A percentile compares a stretch with the other conserved stretches of the same genome.
Evolutionary conservation across 2,113 vertebrate genomes (phyloP).

Genomic region (Numida meleagris): DNA sequence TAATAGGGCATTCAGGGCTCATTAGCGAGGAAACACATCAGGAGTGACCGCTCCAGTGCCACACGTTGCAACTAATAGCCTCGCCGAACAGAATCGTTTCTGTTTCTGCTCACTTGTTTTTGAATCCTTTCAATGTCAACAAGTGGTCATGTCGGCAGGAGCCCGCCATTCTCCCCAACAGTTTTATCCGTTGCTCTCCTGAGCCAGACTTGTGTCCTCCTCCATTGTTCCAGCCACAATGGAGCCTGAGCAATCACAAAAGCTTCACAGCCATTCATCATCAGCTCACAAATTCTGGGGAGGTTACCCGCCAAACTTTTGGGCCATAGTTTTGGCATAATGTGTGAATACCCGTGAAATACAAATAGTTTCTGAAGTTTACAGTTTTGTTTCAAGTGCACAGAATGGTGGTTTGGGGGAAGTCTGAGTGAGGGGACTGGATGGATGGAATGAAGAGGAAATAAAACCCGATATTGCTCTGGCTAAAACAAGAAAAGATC

Average conservation of each 20-base stretch:
- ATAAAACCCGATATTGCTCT: background rate
- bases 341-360: conserved; percentile 55
- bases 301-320: conserved; percentile 79
- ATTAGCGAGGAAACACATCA: conserved; percentile 84
- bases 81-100: conserved; percentile 83
- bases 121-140: conserved; percentile 86
- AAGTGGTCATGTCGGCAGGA: conserved; percentile 85
- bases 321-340: conserved; percentile 50
- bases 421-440: background rate
- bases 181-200: conserved; percentile 96
- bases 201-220: conserved; percentile 88
- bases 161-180: conserved; percentile 81
- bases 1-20: conserved; percentile 90
- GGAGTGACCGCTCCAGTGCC: conserved; percentile 85
- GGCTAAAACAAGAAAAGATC: conserved; percentile 9
- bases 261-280: conserved; percentile 97
- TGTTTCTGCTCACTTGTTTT: conserved; percentile 93
- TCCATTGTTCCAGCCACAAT: conserved; percentile 90
- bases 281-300: conserved; percentile 82
- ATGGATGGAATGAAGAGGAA: background rate
- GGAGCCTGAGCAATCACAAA: conserved; percentile 97
- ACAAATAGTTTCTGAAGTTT: conserved; percentile 66
- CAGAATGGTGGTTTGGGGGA: background rate
- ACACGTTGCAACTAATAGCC: conserved; percentile 92
- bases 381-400: conserved; percentile 23